These are phyloP conservation scores for Esox masquinongy DNA, from an alignment of 2,797 vertebrate genomes.

Conservation along the genomic window DNA sequence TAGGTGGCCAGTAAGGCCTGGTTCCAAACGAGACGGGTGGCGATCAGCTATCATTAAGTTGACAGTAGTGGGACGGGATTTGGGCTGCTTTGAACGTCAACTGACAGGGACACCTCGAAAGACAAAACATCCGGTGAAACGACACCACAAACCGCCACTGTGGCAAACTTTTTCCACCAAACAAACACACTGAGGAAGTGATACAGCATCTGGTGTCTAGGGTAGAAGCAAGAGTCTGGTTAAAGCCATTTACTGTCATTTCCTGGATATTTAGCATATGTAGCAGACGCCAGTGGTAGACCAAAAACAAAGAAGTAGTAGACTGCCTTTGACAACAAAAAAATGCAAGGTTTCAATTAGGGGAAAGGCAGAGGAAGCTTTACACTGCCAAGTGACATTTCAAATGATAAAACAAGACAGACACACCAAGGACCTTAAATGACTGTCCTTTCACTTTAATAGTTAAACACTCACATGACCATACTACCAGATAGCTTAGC, in stretches of 20 bases:
- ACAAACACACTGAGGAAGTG: constrained; percentile 24
- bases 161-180: not conserved
- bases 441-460: not conserved
- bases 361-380: not conserved
- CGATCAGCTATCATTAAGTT: not conserved
- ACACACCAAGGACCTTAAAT: not conserved
- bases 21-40: not conserved
- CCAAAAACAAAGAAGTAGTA: not conserved
- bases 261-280: not conserved
- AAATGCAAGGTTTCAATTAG: not conserved
- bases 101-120: constrained; percentile 14
- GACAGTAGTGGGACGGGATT: not conserved
- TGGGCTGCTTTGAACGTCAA: constrained; percentile 20
- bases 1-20: not conserved
- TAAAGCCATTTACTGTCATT: not conserved
- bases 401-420: not conserved
- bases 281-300: not conserved
- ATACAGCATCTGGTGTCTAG: not conserved
- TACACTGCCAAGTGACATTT: not conserved
- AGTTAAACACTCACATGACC: not conserved
- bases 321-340: not conserved
- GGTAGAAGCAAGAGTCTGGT: not conserved
- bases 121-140: constrained; percentile 36
- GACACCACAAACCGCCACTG: constrained; percentile 25
- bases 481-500: not conserved